Evolutionary conservation across 2,113 vertebrate species (phyloP), one percentile per base, ranked within the genome.

Genomic region (Arizona elegans): DNA sequence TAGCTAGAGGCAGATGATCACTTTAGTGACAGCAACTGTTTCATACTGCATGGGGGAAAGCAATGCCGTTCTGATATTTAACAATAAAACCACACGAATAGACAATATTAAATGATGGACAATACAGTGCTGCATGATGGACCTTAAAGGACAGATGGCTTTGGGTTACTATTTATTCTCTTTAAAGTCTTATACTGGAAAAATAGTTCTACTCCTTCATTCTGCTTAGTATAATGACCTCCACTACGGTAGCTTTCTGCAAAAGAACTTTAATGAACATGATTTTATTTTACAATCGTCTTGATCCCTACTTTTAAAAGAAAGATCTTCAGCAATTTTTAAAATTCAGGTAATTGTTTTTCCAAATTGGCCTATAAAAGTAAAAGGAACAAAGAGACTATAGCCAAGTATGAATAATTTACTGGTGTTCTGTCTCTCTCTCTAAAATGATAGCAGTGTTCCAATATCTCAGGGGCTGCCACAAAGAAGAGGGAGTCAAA

Each of bases 361-460:
- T 70, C n/a, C 29, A 33, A 70, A n/a, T 33, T 70, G 90, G 55
- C 3, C 1, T 29, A 59, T 17, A 93, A 88, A 91, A 93, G 4
- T 4, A 92, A 47, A 52, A 87, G 70, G 87, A 75, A 86, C 29
- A 75, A 86, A 47, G 15, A 56, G 4, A 88, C 50, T 12, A 58
- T 0, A 81, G 86, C 33, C 0, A 85, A 50, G 1, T 86, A 24
- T 94, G 38, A 94, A 95, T 93, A 90, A 93, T 91, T 94, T 65
- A 93, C 5, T 11, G 92, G 50, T 33, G 7, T 8, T 23, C 19
- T 58, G 21, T 58, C 56, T 58, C 17, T 53, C 11, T 56, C 8
- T 38, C 75, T 33, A 4, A 52, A 52, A 52, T 10, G 9, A 52
- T 52, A 52, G 2, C 53, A 53, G 10, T 53, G 11, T 53, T 12